Percentiles rank a stretch among this genome's conserved stretches.
Conservation (phyloP, 2,888 invertebrate genomes). For the Furcula furcula region DNA sequence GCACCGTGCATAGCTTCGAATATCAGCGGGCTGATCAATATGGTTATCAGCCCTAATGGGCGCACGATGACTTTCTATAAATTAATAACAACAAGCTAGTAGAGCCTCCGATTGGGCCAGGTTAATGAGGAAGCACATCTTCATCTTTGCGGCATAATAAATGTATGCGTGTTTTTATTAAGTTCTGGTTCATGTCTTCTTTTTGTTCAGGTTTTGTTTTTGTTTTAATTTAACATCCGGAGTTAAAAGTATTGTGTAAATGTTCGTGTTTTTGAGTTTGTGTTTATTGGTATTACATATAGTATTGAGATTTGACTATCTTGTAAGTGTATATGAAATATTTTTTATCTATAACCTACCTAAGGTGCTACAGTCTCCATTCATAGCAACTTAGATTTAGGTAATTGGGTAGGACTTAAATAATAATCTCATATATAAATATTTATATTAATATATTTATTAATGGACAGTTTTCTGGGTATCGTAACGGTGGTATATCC, state of each 20-base stretch:
- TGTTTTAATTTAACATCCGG: conserved; percentile 41
- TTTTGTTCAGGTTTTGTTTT: conserved; percentile 43
- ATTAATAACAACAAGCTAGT: conserved; percentile 74
- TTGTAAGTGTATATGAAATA: no score
- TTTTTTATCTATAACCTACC: no score
- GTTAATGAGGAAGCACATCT: conserved; percentile 74
- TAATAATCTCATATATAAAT: no score
- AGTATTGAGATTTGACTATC: no score
- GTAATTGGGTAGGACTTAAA: no score
- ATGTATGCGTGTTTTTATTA: conserved; percentile 55
- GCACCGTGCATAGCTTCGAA: conserved; percentile 45
- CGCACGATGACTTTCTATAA: conserved; percentile 79
- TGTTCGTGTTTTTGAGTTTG: no score
- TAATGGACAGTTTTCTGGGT: no score
- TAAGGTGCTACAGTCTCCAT: no score
- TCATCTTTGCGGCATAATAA: conserved; percentile 56
- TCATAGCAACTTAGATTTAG: no score
- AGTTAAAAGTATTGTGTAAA: conserved; percentile 28
- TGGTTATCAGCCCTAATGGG: conserved; percentile 74
- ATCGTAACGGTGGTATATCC: no score
- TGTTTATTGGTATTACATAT: no score
- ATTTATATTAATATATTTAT: no score
- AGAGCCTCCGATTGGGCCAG: conserved; percentile 59
- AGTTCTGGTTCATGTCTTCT: conserved; percentile 41
- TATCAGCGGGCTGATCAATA: conserved; percentile 69